A percentile compares a stretch with the other conserved stretches of the same genome.
Evolutionary conservation across 2,797 vertebrate species (phyloP).

Genomic region (Parauchenoglanis punctatus): DNA sequence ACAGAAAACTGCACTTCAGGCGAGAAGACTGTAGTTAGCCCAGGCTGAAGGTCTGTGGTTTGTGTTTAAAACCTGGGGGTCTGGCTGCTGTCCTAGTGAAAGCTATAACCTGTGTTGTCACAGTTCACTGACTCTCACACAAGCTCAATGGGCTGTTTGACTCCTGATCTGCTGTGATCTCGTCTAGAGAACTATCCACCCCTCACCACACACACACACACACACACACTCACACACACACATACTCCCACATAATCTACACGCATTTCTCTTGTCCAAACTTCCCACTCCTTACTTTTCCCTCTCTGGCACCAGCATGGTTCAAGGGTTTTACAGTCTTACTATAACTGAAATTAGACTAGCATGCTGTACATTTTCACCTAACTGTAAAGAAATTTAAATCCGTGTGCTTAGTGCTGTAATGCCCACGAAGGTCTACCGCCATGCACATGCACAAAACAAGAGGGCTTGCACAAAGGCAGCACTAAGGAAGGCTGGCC

Average conservation of each 20-base stretch:
- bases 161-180: constrained; percentile 50
- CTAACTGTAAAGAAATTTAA: constrained; percentile 4
- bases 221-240: constrained; percentile 2
- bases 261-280: not conserved
- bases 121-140: constrained; percentile 43
- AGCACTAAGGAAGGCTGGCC: constrained; percentile 13
- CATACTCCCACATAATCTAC: constrained; percentile 1
- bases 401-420: constrained; percentile 17
- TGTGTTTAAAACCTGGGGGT: not conserved
- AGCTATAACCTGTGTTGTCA: constrained; percentile 45
- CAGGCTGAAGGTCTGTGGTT: not conserved
- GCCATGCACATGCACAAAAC: constrained; percentile 16
- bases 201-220: not conserved
- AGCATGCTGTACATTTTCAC: not conserved
- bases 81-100: constrained; percentile 28
- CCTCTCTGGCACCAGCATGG: not conserved
- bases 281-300: not conserved
- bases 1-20: not conserved
- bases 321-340: not conserved
- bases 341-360: not conserved
- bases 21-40: not conserved
- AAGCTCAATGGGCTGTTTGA: constrained; percentile 52
- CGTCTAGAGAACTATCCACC: constrained; percentile 32
- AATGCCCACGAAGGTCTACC: not conserved
- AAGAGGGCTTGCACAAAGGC: constrained; percentile 5